Percentiles rank a stretch among this genome's conserved stretches.
Conservation (phyloP, 64 coral and sea anemone genomes). For the Pocillopora damicornis region DNA sequence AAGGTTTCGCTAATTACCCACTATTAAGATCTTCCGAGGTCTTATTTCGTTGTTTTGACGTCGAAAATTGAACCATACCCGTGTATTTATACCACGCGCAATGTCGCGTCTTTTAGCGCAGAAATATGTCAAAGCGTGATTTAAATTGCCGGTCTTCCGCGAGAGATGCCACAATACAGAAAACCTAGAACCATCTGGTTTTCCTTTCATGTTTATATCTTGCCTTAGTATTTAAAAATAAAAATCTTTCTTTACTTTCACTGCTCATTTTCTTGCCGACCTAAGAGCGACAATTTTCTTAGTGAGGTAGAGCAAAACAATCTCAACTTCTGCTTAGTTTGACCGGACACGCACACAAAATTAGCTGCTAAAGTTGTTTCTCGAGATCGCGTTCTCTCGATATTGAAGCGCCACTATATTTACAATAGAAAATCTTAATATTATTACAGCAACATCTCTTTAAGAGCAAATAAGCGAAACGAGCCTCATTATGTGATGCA, state of each 20-base stretch:
- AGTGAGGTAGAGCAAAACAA: too few relatives aligned
- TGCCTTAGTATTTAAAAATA: too few relatives aligned
- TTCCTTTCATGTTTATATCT: too few relatives aligned
- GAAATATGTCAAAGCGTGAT: too few relatives aligned
- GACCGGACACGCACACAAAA: not conserved
- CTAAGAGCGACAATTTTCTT: too few relatives aligned
- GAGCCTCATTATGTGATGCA: not conserved
- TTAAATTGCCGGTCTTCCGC: too few relatives aligned
- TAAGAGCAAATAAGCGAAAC: slow-evolving; percentile 13
- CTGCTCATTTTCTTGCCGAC: too few relatives aligned
- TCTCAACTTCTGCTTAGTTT: too few relatives aligned
- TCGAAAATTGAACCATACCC: not conserved
- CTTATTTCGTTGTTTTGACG: not conserved
- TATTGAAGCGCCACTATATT: slow-evolving; percentile 6
- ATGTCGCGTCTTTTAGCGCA: not conserved
- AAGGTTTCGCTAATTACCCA: not conserved
- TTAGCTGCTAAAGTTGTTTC: not conserved
- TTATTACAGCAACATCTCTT: slow-evolving; percentile 7
- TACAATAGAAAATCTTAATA: not conserved
- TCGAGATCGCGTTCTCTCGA: not conserved
- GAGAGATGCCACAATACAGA: too few relatives aligned
- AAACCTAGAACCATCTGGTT: too few relatives aligned
- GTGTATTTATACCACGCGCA: not conserved
- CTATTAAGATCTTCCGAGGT: not conserved
- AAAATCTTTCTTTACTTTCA: too few relatives aligned